These are phyloP conservation scores for Pinna nobilis DNA, from an alignment of 1,140 invertebrate species.

Conservation along the genomic window DNA sequence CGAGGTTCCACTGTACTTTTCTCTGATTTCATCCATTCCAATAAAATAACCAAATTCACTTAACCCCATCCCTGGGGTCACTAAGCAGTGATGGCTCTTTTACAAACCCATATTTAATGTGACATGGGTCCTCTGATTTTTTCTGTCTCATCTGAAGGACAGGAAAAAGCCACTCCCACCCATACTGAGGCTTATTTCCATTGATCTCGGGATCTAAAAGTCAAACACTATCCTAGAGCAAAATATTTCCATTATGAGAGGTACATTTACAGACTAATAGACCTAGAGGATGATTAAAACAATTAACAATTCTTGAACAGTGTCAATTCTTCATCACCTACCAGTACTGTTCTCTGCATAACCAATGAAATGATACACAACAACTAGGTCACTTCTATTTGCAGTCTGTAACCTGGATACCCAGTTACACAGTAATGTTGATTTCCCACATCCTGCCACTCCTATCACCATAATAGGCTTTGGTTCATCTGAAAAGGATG, in stretches of 20 bases:
- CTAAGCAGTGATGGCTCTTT: too few species aligned
- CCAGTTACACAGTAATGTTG: slow-evolving; percentile 57
- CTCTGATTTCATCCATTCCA: too few species aligned
- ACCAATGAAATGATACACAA: slow-evolving; percentile 58
- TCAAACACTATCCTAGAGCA: not conserved
- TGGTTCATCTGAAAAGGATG: too few species aligned
- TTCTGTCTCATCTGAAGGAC: too few species aligned
- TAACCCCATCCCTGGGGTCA: too few species aligned
- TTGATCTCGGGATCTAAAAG: not conserved
- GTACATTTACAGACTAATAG: not conserved
- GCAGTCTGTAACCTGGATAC: slow-evolving; percentile 28
- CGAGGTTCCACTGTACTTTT: too few species aligned
- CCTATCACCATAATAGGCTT: slow-evolving; percentile 50
- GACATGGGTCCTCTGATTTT: too few species aligned
- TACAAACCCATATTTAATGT: too few species aligned
- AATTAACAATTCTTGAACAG: not conserved
- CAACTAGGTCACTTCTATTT: not conserved
- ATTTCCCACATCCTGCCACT: slow-evolving; percentile 57
- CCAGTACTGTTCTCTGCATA: slow-evolving; percentile 50
- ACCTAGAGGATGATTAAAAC: not conserved
- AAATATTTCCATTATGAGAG: not conserved
- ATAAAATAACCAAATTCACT: too few species aligned
- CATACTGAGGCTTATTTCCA: not conserved
- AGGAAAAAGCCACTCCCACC: not conserved
- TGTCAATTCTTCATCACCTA: slow-evolving; percentile 30